Conservation (phyloP, 2,888 invertebrate genomes). For the Cartodere bifasciata region DNA sequence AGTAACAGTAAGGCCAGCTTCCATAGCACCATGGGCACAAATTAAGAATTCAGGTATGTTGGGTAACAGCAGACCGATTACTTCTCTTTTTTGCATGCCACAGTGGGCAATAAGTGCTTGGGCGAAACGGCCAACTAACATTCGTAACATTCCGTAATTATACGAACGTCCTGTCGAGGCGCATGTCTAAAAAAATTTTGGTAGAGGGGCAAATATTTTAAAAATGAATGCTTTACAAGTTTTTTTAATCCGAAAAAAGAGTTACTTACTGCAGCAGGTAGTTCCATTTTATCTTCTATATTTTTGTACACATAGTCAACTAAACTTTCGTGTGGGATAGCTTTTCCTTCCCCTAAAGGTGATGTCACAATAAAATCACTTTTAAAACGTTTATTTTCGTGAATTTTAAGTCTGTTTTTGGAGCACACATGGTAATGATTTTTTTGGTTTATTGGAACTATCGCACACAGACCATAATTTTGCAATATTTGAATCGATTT, state of each 20-base stretch:
- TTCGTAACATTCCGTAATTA: constrained; percentile 47
- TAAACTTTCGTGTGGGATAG: constrained; percentile 43
- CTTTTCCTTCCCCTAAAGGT: constrained; percentile 38
- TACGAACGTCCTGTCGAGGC: constrained; percentile 52
- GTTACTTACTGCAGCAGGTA: constrained; percentile 50
- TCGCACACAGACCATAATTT: no score
- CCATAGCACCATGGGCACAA: constrained; percentile 51
- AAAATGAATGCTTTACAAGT: background rate
- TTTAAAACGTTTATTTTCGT: no score
- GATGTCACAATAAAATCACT: constrained; percentile 32
- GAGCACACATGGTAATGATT: no score
- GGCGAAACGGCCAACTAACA: constrained; percentile 46
- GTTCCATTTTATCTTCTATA: constrained; percentile 41
- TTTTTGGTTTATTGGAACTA: no score
- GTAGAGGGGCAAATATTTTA: background rate
- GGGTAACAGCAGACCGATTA: constrained; percentile 52
- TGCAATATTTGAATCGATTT: no score
- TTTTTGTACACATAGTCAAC: constrained; percentile 48
- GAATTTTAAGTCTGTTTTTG: no score
- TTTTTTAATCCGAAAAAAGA: constrained; percentile 1
- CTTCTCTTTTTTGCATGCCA: constrained; percentile 47
- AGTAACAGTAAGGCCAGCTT: constrained; percentile 51
- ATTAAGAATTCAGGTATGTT: constrained; percentile 59
- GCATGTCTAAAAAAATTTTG: constrained; percentile 43
- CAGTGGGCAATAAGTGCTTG: constrained; percentile 43